phyloP scores from a whole-genome alignment of 2,888 invertebrate genomes.

The Ornithoptera alexandrae region DNA sequence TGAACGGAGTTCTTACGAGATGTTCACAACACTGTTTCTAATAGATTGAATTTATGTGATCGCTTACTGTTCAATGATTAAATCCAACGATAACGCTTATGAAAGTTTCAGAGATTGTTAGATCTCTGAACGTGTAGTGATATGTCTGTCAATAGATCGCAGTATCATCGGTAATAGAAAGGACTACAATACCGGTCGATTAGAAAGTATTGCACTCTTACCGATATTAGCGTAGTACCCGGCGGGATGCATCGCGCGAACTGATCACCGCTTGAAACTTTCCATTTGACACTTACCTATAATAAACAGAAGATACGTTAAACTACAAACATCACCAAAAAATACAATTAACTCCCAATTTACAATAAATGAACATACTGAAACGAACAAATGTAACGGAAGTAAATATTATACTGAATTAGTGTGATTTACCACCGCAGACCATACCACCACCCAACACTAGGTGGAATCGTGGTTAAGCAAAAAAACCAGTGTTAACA shows the following conservation, averaged over 20 bases:
- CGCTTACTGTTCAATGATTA: too few species aligned
- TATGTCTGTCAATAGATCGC: background rate
- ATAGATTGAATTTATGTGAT: too few species aligned
- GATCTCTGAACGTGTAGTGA: background rate
- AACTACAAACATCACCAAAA: background rate
- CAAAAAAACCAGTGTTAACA: too few species aligned
- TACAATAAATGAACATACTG: too few species aligned
- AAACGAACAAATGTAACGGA: too few species aligned
- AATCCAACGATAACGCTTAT: background rate
- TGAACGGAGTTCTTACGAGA: too few species aligned
- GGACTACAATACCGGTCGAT: conserved; percentile 14
- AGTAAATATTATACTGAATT: too few species aligned
- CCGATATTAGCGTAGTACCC: conserved; percentile 78
- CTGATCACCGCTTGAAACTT: conserved; percentile 66
- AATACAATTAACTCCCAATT: background rate
- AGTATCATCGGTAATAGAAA: background rate
- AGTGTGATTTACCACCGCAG: too few species aligned
- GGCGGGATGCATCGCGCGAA: conserved; percentile 74
- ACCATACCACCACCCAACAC: too few species aligned
- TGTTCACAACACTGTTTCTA: too few species aligned
- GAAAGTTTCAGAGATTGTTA: background rate
- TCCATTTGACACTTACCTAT: conserved; percentile 79
- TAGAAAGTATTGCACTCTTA: conserved; percentile 49
- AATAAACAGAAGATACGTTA: conserved; percentile 48
- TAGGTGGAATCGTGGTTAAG: too few species aligned